These are phyloP conservation scores for Phoxinus dragarum DNA, from an alignment of 2,797 vertebrate genomes.

Conservation along the genomic window DNA sequence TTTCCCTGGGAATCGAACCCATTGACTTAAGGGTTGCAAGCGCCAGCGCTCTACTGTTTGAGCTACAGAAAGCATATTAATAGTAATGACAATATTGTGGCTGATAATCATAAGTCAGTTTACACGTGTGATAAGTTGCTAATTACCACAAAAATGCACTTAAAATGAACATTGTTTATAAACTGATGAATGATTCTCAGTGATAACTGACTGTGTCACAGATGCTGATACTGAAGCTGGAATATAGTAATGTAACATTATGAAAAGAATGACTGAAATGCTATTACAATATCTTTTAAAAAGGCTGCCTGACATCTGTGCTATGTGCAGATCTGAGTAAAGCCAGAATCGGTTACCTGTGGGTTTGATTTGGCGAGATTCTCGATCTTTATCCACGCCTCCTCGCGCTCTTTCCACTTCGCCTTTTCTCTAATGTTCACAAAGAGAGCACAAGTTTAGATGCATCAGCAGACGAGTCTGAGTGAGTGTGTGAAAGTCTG, in stretches of 20 bases:
- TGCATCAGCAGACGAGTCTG: too few relatives aligned
- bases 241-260: background rate
- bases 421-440: conserved; percentile 88
- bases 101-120: too few relatives aligned
- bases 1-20: too few relatives aligned
- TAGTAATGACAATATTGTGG: too few relatives aligned
- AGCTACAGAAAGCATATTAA: too few relatives aligned
- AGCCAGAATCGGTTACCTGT: conserved; percentile 80
- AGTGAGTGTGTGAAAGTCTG: too few relatives aligned
- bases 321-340: background rate
- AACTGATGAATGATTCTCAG: background rate
- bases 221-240: background rate
- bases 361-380: conserved; percentile 98
- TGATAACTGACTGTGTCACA: background rate
- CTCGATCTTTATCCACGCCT: conserved; percentile 99
- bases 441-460: background rate
- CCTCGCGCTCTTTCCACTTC: conserved; percentile 97
- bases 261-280: background rate
- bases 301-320: background rate
- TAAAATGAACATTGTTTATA: background rate
- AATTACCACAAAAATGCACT: background rate
- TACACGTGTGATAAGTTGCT: background rate
- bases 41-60: too few relatives aligned
- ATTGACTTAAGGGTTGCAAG: too few relatives aligned
- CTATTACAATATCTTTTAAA: background rate